Evolutionary conservation across 2,797 vertebrate genomes (phyloP).

Genomic region (Galagoides demidoff): DNA sequence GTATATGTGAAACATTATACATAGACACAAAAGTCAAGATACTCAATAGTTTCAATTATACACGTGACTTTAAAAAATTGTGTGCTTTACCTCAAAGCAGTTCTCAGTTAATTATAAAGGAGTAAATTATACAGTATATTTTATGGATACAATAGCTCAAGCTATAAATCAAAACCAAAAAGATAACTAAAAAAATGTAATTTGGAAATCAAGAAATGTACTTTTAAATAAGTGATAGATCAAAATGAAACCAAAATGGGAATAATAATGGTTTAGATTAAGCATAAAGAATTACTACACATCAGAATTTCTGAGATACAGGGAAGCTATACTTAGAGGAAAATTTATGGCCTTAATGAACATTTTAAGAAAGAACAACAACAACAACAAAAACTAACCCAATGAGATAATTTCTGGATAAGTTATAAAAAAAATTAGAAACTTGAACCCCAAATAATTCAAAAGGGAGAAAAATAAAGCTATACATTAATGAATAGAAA

Average conservation of each 20-base stretch:
- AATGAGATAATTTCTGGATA: not conserved
- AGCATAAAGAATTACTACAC: constrained; percentile 50
- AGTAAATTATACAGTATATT: constrained; percentile 1
- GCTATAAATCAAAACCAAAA: constrained; percentile 55
- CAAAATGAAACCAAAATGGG: constrained; percentile 53
- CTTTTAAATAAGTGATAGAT: constrained; percentile 46
- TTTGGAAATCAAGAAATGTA: constrained; percentile 55
- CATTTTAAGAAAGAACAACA: constrained; percentile 5
- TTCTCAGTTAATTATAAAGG: constrained; percentile 30
- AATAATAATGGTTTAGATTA: constrained; percentile 48
- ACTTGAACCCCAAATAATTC: not conserved
- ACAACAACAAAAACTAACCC: not conserved
- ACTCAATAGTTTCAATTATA: not conserved
- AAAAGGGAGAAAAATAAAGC: not conserved
- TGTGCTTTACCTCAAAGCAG: not conserved
- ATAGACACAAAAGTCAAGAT: not conserved
- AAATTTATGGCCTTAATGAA: constrained; percentile 51
- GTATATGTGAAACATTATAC: not conserved
- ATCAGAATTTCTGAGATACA: not conserved
- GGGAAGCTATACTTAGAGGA: not conserved
- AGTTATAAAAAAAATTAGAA: not conserved
- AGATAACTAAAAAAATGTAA: constrained; percentile 29
- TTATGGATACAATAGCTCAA: constrained; percentile 34
- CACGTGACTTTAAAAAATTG: not conserved
- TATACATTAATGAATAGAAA: not conserved